Base-by-base conservation (phyloP, 2,113 vertebrate genomes). In the Trematomus loennbergii region DNA sequence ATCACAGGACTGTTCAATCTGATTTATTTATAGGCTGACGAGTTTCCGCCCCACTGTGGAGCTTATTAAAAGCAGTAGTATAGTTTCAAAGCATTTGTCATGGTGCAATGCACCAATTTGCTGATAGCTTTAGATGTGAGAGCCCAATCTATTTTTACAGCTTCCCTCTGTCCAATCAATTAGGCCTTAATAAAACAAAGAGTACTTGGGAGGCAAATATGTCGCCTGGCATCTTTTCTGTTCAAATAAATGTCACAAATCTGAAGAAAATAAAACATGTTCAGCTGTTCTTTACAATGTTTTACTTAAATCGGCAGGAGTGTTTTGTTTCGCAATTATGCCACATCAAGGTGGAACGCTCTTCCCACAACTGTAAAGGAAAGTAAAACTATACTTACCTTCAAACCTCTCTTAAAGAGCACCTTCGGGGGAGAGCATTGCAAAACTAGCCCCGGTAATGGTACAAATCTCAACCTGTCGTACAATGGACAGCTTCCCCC, bases 21-120 rank as follows among this genome's bases (percentile, higher is more conserved):
- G 65, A 75, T 85, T 77, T 86, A 72, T 59, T 78, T 50, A 78
- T 18, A 53, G 36, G 11, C 67, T 53, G 25, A 61, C 52, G n/a
- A 13, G 76, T 70, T 80, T 4, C 54, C 55, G 40, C 43, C 52
- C 64, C 15, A 45, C 43, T 43, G 58, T 16, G 9, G 11, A 55
- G 71, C 59, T 72, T 50, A 79, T 74, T 84, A 61, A 79, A 84
- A 84, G 29, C 29, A 29, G 29, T 29, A 29, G 29, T 63, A 20
- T 72, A 69, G 58, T 25, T 73, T 49, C 15, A 12, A 15, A 49
- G 79, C 62, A 66, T 81, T 74, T 50, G 57, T 82, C 69, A 59
- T 20, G 9, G 29, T 9, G 20, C 36, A 43, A 29, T 57, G 36
- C 36, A 48, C 22, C 57, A 4, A 72, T 48, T 20, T 66, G 10